These are phyloP conservation scores for Vimba vimba DNA, from an alignment of 2,113 vertebrate genomes.

Conservation along the genomic window DNA sequence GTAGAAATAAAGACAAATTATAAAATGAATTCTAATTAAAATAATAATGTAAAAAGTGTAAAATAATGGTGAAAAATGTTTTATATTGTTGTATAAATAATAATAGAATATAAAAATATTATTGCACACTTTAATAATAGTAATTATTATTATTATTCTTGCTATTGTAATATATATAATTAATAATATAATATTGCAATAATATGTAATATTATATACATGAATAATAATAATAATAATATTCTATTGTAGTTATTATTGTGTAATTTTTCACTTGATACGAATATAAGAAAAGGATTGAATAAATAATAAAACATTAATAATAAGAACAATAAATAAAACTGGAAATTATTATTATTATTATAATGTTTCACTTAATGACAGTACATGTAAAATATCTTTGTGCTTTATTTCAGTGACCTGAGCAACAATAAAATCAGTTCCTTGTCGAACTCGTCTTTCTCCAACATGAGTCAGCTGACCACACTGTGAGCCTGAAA, in stretches of 20 bases:
- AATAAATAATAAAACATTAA: not conserved
- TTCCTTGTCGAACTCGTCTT: slow-evolving; percentile 92
- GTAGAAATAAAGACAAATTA: not conserved
- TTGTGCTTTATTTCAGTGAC: slow-evolving; percentile 80
- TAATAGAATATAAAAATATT: not conserved
- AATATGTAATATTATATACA: not conserved
- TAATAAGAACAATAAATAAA: too few relatives aligned
- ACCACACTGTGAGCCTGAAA: slow-evolving; percentile 89
- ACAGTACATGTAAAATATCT: not conserved
- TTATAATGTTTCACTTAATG: not conserved
- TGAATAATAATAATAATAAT: not conserved
- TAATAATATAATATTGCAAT: not conserved
- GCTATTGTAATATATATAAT: not conserved
- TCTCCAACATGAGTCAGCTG: slow-evolving; percentile 98
- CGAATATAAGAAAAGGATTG: not conserved
- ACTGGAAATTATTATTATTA: not conserved
- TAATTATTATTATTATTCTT: not conserved
- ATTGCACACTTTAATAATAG: not conserved
- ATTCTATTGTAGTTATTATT: not conserved
- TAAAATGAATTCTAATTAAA: not conserved
- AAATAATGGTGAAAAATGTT: not conserved
- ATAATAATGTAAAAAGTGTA: too few relatives aligned
- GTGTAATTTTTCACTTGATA: not conserved
- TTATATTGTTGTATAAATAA: not conserved
- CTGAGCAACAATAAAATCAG: slow-evolving; percentile 99